These are phyloP conservation scores for Poecilia velifera DNA, from an alignment of 2,797 vertebrate species.

Conservation along the genomic window DNA sequence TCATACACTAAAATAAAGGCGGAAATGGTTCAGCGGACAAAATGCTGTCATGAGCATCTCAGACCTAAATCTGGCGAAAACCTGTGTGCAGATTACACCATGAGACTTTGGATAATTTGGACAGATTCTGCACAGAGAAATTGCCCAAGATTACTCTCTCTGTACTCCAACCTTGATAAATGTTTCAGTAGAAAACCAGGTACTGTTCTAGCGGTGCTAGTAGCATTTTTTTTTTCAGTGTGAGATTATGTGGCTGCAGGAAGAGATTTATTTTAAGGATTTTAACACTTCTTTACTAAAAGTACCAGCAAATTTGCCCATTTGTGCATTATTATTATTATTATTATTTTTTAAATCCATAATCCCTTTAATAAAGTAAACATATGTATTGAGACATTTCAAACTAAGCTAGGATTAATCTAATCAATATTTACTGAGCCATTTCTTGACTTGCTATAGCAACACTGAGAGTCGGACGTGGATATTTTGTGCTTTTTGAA, in stretches of 20 bases:
- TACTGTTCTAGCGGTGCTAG: background rate
- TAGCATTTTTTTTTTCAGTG: background rate
- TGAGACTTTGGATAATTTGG: background rate
- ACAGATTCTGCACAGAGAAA: background rate
- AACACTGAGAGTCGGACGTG: background rate
- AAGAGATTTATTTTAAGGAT: background rate
- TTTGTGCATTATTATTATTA: background rate
- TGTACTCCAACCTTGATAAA: background rate
- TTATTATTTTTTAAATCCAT: background rate
- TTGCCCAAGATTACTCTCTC: background rate
- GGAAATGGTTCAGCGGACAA: background rate
- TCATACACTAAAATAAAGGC: background rate
- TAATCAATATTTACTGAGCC: background rate
- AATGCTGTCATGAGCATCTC: background rate
- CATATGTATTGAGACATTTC: background rate
- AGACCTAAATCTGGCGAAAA: background rate
- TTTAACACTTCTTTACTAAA: background rate
- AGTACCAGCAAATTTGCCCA: background rate
- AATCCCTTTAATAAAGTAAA: background rate
- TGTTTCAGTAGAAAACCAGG: background rate
- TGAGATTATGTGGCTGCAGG: background rate
- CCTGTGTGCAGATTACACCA: background rate
- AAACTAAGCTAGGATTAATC: background rate
- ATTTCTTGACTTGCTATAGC: background rate
- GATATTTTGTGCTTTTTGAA: constrained; percentile 5